A percentile compares a stretch with the other conserved stretches of the same genome.
These are phyloP conservation scores for Mystacornis crossleyi DNA, from an alignment of 2,113 vertebrate genomes.

Conservation along the genomic window DNA sequence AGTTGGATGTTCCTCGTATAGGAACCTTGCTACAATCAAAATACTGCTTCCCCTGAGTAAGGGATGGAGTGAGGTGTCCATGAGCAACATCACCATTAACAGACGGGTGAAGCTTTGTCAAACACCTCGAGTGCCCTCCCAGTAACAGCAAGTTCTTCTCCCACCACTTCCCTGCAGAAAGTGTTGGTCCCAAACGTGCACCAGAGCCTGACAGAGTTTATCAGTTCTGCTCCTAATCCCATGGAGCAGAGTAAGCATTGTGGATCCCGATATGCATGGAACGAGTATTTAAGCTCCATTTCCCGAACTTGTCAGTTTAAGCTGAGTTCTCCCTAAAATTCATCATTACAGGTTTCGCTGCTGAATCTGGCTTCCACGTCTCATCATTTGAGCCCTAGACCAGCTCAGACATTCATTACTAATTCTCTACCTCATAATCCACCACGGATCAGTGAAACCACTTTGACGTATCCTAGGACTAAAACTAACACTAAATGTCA, in stretches of 20 bases:
- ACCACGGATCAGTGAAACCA: background rate
- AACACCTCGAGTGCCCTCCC: background rate
- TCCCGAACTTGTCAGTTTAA: background rate
- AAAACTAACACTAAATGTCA: slow-evolving; percentile 16
- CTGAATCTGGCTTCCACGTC: background rate
- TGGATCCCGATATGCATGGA: background rate
- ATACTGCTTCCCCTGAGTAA: background rate
- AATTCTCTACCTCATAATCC: slow-evolving; percentile 1
- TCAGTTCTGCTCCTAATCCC: background rate
- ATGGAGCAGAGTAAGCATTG: background rate
- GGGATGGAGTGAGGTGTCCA: accelerated
- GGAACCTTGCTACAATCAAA: background rate
- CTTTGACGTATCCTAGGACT: slow-evolving; percentile 15
- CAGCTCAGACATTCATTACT: background rate
- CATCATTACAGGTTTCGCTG: background rate
- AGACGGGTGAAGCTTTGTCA: background rate
- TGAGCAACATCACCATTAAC: background rate
- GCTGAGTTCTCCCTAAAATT: background rate
- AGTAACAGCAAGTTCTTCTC: background rate
- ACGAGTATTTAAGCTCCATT: background rate
- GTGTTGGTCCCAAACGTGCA: background rate
- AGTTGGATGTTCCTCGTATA: accelerated
- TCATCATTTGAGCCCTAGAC: background rate
- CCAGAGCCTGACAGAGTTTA: background rate
- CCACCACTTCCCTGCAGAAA: background rate